Evolutionary conservation across 1,140 invertebrate genomes (phyloP).

Genomic region (Sweltsa coloradensis): DNA sequence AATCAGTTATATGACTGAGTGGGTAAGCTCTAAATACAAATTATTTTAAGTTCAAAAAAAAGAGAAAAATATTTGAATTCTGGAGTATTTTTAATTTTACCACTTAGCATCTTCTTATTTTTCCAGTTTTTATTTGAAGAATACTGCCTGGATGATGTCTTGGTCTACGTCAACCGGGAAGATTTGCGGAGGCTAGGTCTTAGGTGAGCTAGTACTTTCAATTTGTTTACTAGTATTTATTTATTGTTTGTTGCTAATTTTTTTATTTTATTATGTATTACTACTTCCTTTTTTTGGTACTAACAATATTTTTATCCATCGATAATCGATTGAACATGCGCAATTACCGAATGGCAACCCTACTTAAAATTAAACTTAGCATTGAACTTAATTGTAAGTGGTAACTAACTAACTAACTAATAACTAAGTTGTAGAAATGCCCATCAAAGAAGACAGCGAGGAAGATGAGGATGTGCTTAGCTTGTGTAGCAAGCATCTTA

Average conservation of each 20-base stretch:
- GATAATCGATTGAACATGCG: neutral
- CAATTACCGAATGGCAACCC: neutral
- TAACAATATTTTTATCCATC: neutral
- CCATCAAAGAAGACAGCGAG: no score
- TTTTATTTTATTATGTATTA: conserved; percentile 8
- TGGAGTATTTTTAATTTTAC: neutral
- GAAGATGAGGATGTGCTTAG: no score
- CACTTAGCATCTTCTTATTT: conserved; percentile 18
- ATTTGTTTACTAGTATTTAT: conserved; percentile 4
- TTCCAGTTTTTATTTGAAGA: conserved; percentile 57
- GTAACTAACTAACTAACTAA: no score
- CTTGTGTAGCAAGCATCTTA: no score
- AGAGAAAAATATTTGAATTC: neutral
- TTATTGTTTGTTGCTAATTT: conserved; percentile 7
- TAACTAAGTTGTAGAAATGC: no score
- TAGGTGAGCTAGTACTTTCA: conserved; percentile 36
- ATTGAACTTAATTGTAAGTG: neutral
- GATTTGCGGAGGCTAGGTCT: conserved; percentile 62
- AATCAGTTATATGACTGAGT: no score
- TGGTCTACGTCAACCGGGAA: conserved; percentile 57
- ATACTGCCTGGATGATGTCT: conserved; percentile 64
- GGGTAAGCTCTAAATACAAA: no score
- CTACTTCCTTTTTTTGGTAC: conserved; percentile 3
- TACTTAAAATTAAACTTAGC: neutral
- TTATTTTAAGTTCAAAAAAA: conserved; percentile 1